phyloP scores from a whole-genome alignment of 2,113 vertebrate species.

The Chaenocephalus aceratus region DNA sequence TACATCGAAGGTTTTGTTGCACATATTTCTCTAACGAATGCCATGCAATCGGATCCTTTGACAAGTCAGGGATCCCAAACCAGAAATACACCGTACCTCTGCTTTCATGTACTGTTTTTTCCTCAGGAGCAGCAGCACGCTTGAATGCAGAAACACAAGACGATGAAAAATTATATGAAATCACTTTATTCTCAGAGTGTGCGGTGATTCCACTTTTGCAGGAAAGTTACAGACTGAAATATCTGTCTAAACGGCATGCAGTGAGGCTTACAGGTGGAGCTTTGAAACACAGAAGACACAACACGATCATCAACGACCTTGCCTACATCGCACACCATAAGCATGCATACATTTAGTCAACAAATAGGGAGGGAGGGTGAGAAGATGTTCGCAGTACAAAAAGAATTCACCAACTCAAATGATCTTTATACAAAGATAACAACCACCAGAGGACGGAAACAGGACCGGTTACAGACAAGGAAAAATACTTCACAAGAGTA shows the following conservation, averaged over 20 bases:
- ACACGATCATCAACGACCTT: conserved; percentile 81
- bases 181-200: conserved; percentile 87
- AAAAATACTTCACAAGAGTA: conserved; percentile 71
- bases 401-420: conserved; percentile 81
- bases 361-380: conserved; percentile 67
- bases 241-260: conserved; percentile 91
- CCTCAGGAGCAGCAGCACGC: conserved; percentile 3
- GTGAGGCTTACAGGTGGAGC: conserved; percentile 87
- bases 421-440: conserved; percentile 73
- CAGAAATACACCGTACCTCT: conserved; percentile 22
- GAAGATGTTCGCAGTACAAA: conserved; percentile 76
- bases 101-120: not conserved
- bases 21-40: conserved; percentile 44
- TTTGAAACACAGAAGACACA: conserved; percentile 85
- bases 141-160: conserved; percentile 78
- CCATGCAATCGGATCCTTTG: conserved; percentile 47
- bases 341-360: conserved; percentile 87
- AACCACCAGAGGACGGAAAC: conserved; percentile 82
- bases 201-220: conserved; percentile 93
- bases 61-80: conserved; percentile 22
- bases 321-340: conserved; percentile 81
- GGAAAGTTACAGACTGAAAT: conserved; percentile 87
- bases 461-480: conserved; percentile 81
- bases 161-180: conserved; percentile 86
- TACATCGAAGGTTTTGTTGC: conserved; percentile 60